phyloP scores from a whole-genome alignment of 1,140 invertebrate species.

The Pollicipes pollicipes region DNA sequence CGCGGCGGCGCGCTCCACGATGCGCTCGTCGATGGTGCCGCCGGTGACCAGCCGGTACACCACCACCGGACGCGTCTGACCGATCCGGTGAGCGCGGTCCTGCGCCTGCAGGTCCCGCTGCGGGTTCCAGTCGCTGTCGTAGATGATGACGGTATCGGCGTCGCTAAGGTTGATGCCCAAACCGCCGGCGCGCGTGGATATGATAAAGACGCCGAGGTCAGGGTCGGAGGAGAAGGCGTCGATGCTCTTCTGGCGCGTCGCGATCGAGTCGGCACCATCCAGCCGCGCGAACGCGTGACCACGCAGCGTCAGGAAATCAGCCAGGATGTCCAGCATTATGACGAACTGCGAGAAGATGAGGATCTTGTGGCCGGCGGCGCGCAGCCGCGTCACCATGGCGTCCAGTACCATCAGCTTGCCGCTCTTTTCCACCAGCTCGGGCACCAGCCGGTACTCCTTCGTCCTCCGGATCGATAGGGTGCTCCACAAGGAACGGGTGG shows the following conservation, averaged over 20 bases:
- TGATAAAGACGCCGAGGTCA: slow-evolving; percentile 58
- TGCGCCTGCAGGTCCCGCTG: slow-evolving; percentile 58
- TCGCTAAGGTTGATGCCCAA: slow-evolving; percentile 82
- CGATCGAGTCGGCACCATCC: slow-evolving; percentile 29
- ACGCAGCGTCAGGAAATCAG: slow-evolving; percentile 25
- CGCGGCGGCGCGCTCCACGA: slow-evolving; percentile 40
- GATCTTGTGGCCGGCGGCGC: slow-evolving; percentile 44
- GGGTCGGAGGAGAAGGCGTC: slow-evolving; percentile 52
- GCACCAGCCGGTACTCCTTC: background rate
- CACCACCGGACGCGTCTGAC: slow-evolving; percentile 51
- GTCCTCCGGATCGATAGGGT: slow-evolving; percentile 23
- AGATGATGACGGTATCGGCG: slow-evolving; percentile 85
- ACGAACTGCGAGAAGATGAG: slow-evolving; percentile 37
- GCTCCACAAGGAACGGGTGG: slow-evolving; percentile 50
- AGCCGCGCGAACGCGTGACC: slow-evolving; percentile 28
- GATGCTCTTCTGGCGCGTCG: slow-evolving; percentile 52
- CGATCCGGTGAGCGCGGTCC: slow-evolving; percentile 58
- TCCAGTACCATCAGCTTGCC: slow-evolving; percentile 74
- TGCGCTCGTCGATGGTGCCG: slow-evolving; percentile 48
- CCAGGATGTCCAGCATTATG: slow-evolving; percentile 30
- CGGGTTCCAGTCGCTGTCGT: slow-evolving; percentile 78
- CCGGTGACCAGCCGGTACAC: slow-evolving; percentile 45
- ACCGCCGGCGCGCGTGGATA: slow-evolving; percentile 68
- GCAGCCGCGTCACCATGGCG: slow-evolving; percentile 49
- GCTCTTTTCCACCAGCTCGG: slow-evolving; percentile 47